Conservation (phyloP, 2,888 invertebrate species). For the Parnassius orleans region DNA sequence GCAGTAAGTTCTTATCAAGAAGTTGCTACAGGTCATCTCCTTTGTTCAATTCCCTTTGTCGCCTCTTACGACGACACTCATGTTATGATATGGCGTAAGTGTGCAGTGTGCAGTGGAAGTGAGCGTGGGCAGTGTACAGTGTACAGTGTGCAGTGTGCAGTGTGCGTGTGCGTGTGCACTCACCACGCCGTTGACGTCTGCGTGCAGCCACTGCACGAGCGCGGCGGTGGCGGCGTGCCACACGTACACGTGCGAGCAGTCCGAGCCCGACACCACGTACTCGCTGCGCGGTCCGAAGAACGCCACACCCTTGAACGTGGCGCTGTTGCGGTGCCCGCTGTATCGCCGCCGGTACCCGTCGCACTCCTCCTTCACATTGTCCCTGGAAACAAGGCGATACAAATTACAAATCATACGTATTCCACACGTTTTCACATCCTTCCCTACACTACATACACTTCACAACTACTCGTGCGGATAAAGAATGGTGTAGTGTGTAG, state of each 20-base stretch:
- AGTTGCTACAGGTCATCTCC: too few relatives aligned
- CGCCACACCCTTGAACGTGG: conserved; percentile 94
- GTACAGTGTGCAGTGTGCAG: background rate
- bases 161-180: conserved; percentile 49
- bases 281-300: conserved; percentile 96
- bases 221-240: conserved; percentile 95
- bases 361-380: conserved; percentile 42
- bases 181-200: conserved; percentile 92
- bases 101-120: too few relatives aligned
- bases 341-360: conserved; percentile 79
- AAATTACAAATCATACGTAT: too few relatives aligned
- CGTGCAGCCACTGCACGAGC: conserved; percentile 93
- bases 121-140: too few relatives aligned
- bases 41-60: too few relatives aligned
- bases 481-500: too few relatives aligned
- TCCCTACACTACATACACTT: too few relatives aligned
- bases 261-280: conserved; percentile 95
- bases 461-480: too few relatives aligned
- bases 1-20: too few relatives aligned
- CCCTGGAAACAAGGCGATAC: conserved; percentile 35
- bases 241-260: conserved; percentile 92
- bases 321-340: conserved; percentile 84
- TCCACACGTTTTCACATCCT: too few relatives aligned
- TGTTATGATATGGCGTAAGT: too few relatives aligned
- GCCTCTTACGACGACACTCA: too few relatives aligned